Percentiles rank a stretch among this genome's conserved stretches.
phyloP scores from a whole-genome alignment of 30 jellyfish, hydroid and myxozoan species.

The Chironex yamaguchii region DNA sequence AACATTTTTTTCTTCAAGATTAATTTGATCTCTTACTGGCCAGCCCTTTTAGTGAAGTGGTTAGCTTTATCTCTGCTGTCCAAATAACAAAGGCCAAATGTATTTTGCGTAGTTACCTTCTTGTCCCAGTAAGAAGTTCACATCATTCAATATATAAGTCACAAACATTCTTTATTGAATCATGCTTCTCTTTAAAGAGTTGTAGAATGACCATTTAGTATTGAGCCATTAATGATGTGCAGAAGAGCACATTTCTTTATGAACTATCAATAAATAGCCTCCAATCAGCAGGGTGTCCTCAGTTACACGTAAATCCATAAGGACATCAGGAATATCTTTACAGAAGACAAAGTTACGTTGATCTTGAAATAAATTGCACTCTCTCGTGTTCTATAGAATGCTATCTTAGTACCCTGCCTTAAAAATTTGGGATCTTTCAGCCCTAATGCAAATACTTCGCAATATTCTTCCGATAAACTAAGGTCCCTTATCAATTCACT shows the following conservation, averaged over 20 bases:
- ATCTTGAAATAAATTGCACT: no score
- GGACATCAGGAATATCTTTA: no score
- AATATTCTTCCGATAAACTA: no score
- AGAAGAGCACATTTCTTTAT: neutral
- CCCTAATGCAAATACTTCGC: no score
- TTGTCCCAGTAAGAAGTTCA: neutral
- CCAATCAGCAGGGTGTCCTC: no score
- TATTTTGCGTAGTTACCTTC: neutral
- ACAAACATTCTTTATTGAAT: neutral
- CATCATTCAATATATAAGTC: neutral
- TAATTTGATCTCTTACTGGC: neutral
- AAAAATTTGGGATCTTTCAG: no score
- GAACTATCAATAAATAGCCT: neutral
- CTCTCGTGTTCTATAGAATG: no score
- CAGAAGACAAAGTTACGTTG: no score
- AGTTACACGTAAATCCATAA: no score
- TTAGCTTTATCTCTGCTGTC: neutral
- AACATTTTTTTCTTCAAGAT: no score
- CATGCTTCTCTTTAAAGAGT: neutral
- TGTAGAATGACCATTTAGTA: neutral
- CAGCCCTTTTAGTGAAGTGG: neutral
- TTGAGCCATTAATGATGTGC: neutral
- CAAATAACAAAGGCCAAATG: neutral
- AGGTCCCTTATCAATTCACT: no score
- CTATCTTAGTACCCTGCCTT: no score